These are phyloP conservation scores for Diadema setosum DNA, from an alignment of 35 echinoderm and acorn worm species.

Conservation along the genomic window DNA sequence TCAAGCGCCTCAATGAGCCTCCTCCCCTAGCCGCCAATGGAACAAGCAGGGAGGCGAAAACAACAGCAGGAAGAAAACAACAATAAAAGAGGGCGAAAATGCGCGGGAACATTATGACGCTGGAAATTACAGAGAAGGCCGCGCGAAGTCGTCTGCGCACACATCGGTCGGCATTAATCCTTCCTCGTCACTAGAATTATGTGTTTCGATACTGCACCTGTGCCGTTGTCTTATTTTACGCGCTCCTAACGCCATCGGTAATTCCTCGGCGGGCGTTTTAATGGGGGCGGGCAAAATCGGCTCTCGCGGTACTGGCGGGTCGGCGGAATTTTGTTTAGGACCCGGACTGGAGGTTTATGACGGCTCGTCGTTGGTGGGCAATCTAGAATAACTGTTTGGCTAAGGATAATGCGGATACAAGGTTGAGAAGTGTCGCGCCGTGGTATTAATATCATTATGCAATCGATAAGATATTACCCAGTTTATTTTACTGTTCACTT, in stretches of 20 bases:
- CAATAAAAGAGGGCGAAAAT: neutral
- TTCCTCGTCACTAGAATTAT: neutral
- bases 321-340: neutral
- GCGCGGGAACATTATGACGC: neutral
- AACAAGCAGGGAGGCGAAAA: neutral
- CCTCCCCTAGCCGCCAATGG: too few relatives aligned
- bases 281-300: neutral
- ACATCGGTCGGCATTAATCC: neutral
- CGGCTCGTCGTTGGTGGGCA: neutral
- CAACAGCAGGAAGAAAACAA: neutral
- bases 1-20: too few relatives aligned
- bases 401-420: neutral
- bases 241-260: neutral
- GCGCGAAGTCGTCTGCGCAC: neutral
- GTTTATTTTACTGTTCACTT: too few relatives aligned
- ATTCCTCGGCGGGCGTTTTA: neutral
- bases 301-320: neutral
- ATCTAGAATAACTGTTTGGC: neutral
- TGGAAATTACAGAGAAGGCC: neutral
- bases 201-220: neutral
- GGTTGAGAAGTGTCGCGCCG: neutral
- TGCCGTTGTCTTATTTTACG: neutral
- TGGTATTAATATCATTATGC: neutral
- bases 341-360: neutral
- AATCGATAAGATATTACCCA: too few relatives aligned